These are phyloP conservation scores for Staurois parvus DNA, from an alignment of 2,797 vertebrate genomes.

Conservation along the genomic window DNA sequence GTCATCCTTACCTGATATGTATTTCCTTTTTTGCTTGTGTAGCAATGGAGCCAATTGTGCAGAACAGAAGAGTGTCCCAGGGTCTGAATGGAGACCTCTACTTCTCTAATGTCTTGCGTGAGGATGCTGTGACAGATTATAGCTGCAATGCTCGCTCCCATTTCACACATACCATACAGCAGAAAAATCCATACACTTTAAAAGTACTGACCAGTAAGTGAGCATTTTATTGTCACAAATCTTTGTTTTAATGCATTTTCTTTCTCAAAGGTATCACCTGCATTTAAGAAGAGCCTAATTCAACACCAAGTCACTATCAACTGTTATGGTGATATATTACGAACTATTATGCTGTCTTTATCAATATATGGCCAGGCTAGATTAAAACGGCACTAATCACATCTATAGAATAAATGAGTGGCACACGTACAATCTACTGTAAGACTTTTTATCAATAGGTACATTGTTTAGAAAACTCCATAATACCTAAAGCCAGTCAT, in stretches of 20 bases:
- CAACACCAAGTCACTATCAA: too few relatives aligned
- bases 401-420: too few relatives aligned
- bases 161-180: constrained; percentile 98
- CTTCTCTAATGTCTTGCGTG: constrained; percentile 91
- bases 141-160: constrained; percentile 96
- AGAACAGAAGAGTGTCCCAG: constrained; percentile 92
- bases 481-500: background rate
- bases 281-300: too few relatives aligned
- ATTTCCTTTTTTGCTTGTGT: constrained; percentile 51
- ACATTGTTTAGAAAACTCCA: background rate
- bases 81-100: constrained; percentile 95
- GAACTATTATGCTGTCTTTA: background rate
- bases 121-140: constrained; percentile 89
- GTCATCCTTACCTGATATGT: too few relatives aligned
- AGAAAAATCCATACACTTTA: constrained; percentile 95
- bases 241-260: too few relatives aligned
- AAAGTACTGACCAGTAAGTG: constrained; percentile 93
- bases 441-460: too few relatives aligned
- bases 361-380: too few relatives aligned
- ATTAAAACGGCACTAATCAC: too few relatives aligned
- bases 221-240: background rate
- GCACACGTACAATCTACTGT: too few relatives aligned
- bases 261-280: too few relatives aligned
- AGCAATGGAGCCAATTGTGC: constrained; percentile 90
- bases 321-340: background rate